phyloP scores from a whole-genome alignment of 2,113 vertebrate genomes.

The Castor canadensis region DNA sequence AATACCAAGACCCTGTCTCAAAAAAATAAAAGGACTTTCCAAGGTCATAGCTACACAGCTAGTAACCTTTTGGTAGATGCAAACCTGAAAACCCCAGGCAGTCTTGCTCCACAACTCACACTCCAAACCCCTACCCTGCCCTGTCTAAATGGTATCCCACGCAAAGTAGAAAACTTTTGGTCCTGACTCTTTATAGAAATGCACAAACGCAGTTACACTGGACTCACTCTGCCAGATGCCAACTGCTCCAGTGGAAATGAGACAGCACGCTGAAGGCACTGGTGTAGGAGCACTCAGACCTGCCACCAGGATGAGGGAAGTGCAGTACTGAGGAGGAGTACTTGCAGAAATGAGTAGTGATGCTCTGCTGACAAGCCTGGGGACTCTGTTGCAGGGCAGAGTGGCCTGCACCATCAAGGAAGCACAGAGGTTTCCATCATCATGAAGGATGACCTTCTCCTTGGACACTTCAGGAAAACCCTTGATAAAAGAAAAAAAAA shows the following conservation, averaged over 20 bases:
- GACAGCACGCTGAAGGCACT: no score
- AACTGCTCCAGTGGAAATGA: background rate
- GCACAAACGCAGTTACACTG: background rate
- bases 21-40: background rate
- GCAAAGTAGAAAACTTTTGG: background rate
- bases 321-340: background rate
- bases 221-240: background rate
- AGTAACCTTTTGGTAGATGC: background rate
- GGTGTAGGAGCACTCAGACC: background rate
- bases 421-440: background rate
- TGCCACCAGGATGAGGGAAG: background rate
- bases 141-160: background rate
- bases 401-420: background rate
- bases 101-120: background rate
- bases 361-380: background rate
- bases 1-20: background rate
- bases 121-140: background rate
- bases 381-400: background rate
- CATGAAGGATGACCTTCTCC: background rate
- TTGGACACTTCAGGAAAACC: background rate
- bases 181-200: background rate
- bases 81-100: background rate
- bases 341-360: background rate
- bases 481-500: slow-evolving; percentile 5
- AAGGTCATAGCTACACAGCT: background rate